A percentile compares a stretch with the other conserved stretches of the same genome.
phyloP scores from a whole-genome alignment of 2,888 invertebrate genomes.

The Cylindroiulus punctatus region DNA sequence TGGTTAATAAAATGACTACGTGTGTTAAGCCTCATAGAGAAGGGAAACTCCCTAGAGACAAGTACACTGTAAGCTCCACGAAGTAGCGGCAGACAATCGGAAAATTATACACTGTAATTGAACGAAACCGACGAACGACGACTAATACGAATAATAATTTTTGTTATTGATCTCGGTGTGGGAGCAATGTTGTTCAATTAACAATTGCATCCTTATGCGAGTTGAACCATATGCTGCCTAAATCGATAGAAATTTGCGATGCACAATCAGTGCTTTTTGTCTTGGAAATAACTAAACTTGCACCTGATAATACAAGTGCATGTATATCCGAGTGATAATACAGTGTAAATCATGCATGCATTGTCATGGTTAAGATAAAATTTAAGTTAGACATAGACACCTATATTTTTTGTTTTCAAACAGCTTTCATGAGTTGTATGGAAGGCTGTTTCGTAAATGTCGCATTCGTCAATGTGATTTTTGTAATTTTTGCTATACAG shows the following conservation, averaged over 20 bases:
- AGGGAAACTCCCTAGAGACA: not conserved
- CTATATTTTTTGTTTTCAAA: too few species aligned
- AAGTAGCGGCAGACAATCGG: not conserved
- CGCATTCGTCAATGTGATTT: too few species aligned
- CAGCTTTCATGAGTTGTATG: too few species aligned
- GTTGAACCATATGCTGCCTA: not conserved
- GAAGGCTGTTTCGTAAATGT: too few species aligned
- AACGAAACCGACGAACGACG: not conserved
- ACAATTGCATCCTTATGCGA: not conserved
- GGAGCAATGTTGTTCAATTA: not conserved
- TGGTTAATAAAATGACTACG: not conserved
- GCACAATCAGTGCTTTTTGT: not conserved
- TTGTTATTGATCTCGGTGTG: not conserved
- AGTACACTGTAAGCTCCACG: not conserved
- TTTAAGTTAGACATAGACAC: too few species aligned
- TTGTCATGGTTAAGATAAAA: too few species aligned
- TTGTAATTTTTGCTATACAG: too few species aligned
- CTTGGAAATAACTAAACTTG: not conserved
- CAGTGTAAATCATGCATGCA: too few species aligned
- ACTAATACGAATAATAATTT: not conserved
- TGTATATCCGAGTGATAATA: not conserved
- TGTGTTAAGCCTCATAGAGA: not conserved
- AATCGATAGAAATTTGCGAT: not conserved
- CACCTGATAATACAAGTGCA: not conserved
- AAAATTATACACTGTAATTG: conserved; percentile 5